These are phyloP conservation scores for Sinelater perroti DNA, from an alignment of 2,888 invertebrate genomes.

Conservation along the genomic window DNA sequence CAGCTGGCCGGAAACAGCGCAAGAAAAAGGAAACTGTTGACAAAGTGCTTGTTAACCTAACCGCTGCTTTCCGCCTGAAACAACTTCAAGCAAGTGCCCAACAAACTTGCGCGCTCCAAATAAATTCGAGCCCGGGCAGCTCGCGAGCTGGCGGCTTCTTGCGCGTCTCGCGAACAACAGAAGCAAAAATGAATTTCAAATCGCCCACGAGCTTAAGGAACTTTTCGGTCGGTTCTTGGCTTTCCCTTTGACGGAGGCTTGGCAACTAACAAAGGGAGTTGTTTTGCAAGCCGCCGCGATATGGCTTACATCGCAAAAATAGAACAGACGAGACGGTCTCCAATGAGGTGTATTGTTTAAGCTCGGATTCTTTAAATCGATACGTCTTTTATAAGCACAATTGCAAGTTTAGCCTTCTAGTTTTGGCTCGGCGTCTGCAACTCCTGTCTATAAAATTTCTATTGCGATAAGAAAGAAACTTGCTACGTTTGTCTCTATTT, in stretches of 20 bases:
- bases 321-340: too few species aligned
- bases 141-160: slow-evolving; percentile 11
- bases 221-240: not conserved
- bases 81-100: slow-evolving; percentile 36
- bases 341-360: too few species aligned
- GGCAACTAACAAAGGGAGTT: too few species aligned
- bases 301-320: too few species aligned
- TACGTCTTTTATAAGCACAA: too few species aligned
- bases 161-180: slow-evolving; percentile 1
- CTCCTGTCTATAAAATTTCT: too few species aligned
- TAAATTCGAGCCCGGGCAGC: slow-evolving; percentile 27
- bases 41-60: slow-evolving; percentile 38
- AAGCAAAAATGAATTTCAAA: not conserved
- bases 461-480: too few species aligned
- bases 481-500: too few species aligned
- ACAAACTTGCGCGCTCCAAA: slow-evolving; percentile 35
- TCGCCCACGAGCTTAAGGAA: not conserved
- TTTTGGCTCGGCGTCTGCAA: too few species aligned
- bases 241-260: not conserved
- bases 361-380: too few species aligned
- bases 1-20: slow-evolving; percentile 27
- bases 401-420: too few species aligned
- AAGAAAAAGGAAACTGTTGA: slow-evolving; percentile 38
- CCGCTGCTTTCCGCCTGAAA: slow-evolving; percentile 36
- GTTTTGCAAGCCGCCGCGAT: too few species aligned